A percentile compares a stretch with the other conserved stretches of the same genome.
Conservation (phyloP, 2,797 vertebrate genomes). For the Hapalemur alaotrensis region DNA sequence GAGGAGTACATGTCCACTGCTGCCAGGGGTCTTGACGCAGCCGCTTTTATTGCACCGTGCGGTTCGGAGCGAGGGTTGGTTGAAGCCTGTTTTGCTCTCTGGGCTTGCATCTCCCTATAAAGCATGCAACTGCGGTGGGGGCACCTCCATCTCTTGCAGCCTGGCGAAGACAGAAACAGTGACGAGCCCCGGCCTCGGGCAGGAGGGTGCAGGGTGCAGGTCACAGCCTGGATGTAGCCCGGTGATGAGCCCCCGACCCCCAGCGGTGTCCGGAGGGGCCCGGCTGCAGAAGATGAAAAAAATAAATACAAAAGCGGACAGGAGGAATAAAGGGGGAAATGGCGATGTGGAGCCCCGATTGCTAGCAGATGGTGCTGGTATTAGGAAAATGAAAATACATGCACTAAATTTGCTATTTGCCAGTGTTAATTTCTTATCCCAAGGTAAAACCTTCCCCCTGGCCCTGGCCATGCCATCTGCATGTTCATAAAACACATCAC, state of each 20-base stretch:
- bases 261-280: not conserved
- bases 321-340: conserved; percentile 43
- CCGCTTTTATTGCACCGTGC: not conserved
- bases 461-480: conserved; percentile 88
- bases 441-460: conserved; percentile 88
- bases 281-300: not conserved
- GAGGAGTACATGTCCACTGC: not conserved
- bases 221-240: not conserved
- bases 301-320: not conserved
- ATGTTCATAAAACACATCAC: conserved; percentile 80
- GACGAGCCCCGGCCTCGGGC: not conserved
- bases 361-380: conserved; percentile 91
- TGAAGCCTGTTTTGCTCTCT: not conserved
- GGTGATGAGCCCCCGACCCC: not conserved
- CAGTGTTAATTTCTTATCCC: conserved; percentile 89
- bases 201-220: not conserved
- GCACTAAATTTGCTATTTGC: conserved; percentile 88
- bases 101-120: not conserved
- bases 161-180: not conserved
- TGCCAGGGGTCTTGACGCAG: not conserved
- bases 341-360: conserved; percentile 77
- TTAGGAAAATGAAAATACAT: conserved; percentile 91
- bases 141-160: not conserved
- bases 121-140: not conserved
- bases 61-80: not conserved